phyloP scores from a whole-genome alignment of 2,888 invertebrate species.

The Diogma glabrata region DNA sequence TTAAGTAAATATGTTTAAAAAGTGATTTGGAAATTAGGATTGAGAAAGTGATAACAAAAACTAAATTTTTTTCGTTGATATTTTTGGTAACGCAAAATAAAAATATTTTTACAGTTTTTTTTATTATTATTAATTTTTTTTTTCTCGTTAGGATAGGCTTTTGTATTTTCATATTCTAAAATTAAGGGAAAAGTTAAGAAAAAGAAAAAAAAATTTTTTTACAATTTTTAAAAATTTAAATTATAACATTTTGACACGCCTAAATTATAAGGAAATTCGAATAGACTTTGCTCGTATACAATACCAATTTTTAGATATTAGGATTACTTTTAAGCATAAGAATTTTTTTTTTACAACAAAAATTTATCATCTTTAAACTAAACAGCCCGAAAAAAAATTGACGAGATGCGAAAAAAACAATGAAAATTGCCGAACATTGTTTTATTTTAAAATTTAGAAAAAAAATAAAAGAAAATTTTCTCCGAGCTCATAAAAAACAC shows the following conservation, averaged over 20 bases:
- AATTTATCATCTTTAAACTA: too few relatives aligned
- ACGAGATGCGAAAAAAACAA: too few relatives aligned
- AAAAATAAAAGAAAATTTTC: not conserved
- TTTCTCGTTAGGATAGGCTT: constrained; percentile 5
- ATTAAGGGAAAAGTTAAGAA: not conserved
- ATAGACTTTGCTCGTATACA: constrained; percentile 17
- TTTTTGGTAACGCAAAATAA: too few relatives aligned
- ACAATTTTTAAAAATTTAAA: not conserved
- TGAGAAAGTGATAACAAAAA: too few relatives aligned
- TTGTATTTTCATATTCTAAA: not conserved
- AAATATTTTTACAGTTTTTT: constrained; percentile 1
- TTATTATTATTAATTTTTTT: constrained; percentile 7
- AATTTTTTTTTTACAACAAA: too few relatives aligned
- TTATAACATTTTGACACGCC: not conserved
- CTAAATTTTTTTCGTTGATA: too few relatives aligned
- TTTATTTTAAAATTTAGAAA: constrained; percentile 2
- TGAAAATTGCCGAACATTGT: constrained; percentile 9
- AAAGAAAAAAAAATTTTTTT: constrained; percentile 9
- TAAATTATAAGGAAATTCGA: constrained; percentile 13
- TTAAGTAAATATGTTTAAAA: too few relatives aligned
- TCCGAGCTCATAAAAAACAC: too few relatives aligned
- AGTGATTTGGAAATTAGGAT: too few relatives aligned
- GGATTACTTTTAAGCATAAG: too few relatives aligned
- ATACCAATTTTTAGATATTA: constrained; percentile 9
- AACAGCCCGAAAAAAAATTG: constrained; percentile 5